Evolutionary conservation across 2,888 invertebrate genomes (phyloP).

Genomic region (Drosophila siamana): DNA sequence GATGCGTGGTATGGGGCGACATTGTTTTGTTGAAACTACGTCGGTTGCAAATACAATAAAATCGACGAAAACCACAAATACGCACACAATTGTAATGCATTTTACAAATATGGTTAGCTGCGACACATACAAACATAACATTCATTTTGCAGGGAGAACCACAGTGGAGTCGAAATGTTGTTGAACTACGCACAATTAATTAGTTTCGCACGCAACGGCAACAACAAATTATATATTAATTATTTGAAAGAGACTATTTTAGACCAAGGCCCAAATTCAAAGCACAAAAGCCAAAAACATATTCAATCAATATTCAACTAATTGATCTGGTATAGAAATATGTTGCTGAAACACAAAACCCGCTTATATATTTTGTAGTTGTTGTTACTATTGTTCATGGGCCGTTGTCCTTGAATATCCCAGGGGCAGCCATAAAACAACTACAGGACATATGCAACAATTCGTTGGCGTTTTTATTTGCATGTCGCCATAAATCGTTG

Average conservation of each 20-base stretch:
- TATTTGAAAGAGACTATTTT: conserved; percentile 44
- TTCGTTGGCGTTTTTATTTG: conserved; percentile 54
- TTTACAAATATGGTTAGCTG: conserved; percentile 44
- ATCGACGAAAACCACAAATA: conserved; percentile 55
- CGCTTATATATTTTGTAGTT: conserved; percentile 26
- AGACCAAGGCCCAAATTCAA: conserved; percentile 33
- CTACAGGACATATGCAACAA: conserved; percentile 44
- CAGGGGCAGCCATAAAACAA: conserved; percentile 49
- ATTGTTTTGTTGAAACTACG: conserved; percentile 21
- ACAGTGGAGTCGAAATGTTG: conserved; percentile 21
- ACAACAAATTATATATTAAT: conserved; percentile 47
- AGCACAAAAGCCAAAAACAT: conserved; percentile 38
- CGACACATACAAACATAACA: too few relatives aligned
- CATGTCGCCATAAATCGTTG: conserved; percentile 55
- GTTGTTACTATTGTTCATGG: conserved; percentile 17
- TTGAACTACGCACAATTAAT: conserved; percentile 52
- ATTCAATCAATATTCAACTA: conserved; percentile 54
- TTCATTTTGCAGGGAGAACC: background rate
- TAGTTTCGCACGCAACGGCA: conserved; percentile 43
- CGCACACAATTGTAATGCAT: conserved; percentile 35
- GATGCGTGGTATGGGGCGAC: background rate
- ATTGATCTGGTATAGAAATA: conserved; percentile 29
- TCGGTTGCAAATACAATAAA: conserved; percentile 38
- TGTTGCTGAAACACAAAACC: conserved; percentile 27
- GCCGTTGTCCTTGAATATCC: conserved; percentile 20